Percentiles rank a stretch among this genome's conserved stretches.
phyloP scores from a whole-genome alignment of 2,113 vertebrate genomes.

The Nipponia nippon region DNA sequence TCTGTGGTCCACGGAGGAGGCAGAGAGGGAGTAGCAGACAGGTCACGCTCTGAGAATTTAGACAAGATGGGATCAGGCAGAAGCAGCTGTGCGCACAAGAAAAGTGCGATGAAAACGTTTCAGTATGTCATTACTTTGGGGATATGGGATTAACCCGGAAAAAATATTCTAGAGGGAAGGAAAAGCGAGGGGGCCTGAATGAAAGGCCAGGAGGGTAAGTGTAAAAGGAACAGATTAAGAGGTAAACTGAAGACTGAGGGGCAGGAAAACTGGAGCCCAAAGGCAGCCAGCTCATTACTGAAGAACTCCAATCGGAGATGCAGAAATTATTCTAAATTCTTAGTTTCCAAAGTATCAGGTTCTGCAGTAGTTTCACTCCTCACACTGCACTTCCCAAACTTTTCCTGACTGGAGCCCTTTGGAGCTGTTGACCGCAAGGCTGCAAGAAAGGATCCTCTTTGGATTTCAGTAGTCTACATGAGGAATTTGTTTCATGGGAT shows the following conservation, averaged over 20 bases:
- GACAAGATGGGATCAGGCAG: background rate
- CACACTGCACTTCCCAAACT: background rate
- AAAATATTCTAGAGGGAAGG: background rate
- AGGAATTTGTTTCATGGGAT: background rate
- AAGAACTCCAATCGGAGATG: background rate
- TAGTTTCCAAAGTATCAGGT: background rate
- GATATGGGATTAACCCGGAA: background rate
- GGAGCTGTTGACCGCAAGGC: background rate
- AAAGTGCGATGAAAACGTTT: background rate
- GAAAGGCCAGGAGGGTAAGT: background rate
- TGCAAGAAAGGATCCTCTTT: background rate
- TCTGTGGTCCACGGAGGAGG: background rate
- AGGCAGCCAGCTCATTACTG: background rate
- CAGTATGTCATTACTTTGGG: accelerated
- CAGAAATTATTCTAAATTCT: background rate
- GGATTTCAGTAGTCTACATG: background rate
- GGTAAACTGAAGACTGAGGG: background rate
- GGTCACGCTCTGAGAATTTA: background rate
- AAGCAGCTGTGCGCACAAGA: background rate
- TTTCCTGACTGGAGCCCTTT: background rate
- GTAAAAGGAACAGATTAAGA: background rate
- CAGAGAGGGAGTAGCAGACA: background rate
- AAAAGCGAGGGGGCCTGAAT: background rate
- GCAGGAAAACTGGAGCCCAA: background rate
- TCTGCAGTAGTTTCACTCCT: background rate